A percentile compares a stretch with the other conserved stretches of the same genome.
Evolutionary conservation across 2,113 vertebrate genomes (phyloP).

Genomic region (Callorhinus ursinus): DNA sequence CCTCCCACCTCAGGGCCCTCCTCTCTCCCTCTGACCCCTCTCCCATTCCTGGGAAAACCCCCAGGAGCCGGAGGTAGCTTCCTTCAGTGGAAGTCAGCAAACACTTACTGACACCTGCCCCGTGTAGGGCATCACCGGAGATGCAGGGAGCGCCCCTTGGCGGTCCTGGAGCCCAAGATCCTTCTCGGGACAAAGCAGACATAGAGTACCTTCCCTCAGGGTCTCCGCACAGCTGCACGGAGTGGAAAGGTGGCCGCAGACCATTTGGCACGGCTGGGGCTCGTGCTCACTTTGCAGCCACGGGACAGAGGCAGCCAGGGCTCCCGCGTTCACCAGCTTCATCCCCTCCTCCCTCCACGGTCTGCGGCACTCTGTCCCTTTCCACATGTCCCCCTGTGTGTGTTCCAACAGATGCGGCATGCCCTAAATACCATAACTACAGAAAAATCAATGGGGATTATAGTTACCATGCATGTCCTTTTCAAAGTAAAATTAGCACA

Average conservation of each 20-base stretch:
- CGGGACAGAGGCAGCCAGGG: accelerated
- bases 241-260: background rate
- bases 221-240: background rate
- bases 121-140: accelerated
- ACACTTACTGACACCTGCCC: accelerated
- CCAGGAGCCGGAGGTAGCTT: accelerated
- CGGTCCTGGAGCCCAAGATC: background rate
- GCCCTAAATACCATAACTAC: background rate
- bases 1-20: background rate
- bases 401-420: no score
- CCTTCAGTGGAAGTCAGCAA: background rate
- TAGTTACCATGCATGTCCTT: no score
- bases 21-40: background rate
- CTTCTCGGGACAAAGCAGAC: background rate
- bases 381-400: background rate
- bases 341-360: accelerated
- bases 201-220: background rate
- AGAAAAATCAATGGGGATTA: accelerated
- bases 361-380: background rate
- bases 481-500: no score
- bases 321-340: accelerated
- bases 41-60: background rate
- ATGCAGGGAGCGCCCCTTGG: accelerated
- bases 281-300: accelerated
- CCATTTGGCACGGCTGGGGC: accelerated